Percentiles rank a stretch among this genome's conserved stretches.
Conservation (phyloP, 2,113 vertebrate genomes). For the Rallus limicola region DNA sequence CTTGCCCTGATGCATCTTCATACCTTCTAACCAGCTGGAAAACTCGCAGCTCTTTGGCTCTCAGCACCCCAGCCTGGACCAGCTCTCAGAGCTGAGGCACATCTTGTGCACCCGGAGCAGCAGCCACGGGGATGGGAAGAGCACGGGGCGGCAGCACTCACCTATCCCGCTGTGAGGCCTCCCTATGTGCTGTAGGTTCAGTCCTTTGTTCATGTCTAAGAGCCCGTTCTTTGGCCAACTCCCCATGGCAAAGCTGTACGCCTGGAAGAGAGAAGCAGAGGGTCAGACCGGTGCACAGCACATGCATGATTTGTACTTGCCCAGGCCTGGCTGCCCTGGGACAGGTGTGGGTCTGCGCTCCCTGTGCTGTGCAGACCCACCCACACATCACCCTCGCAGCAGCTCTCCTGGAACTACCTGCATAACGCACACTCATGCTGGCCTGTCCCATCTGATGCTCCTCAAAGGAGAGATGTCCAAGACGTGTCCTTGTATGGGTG, state of each 20-base stretch:
- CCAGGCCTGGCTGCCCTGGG: neutral
- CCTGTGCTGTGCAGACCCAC: rapidly evolving
- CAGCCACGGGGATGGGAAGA: neutral
- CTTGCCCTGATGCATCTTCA: neutral
- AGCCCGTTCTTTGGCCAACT: slow-evolving; percentile 87
- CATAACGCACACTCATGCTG: neutral
- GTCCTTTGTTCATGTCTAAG: slow-evolving; percentile 87
- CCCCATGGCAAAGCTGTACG: slow-evolving; percentile 86
- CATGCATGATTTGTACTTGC: neutral
- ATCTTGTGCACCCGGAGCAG: rapidly evolving
- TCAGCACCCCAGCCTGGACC: neutral
- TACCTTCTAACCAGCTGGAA: neutral
- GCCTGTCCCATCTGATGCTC: neutral
- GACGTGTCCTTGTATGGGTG: neutral
- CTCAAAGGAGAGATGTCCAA: neutral
- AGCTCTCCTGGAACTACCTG: neutral
- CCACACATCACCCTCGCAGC: rapidly evolving
- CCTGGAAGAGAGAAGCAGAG: slow-evolving; percentile 79
- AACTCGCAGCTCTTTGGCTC: neutral
- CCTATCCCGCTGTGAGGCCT: slow-evolving; percentile 87
- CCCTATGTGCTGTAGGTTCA: slow-evolving; percentile 86
- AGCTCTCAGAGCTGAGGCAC: neutral
- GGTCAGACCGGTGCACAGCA: neutral
- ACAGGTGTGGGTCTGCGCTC: rapidly evolving
- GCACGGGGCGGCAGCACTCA: slow-evolving; percentile 54